These are phyloP conservation scores for Gallirallus australis DNA, from an alignment of 2,797 vertebrate genomes.

Conservation along the genomic window DNA sequence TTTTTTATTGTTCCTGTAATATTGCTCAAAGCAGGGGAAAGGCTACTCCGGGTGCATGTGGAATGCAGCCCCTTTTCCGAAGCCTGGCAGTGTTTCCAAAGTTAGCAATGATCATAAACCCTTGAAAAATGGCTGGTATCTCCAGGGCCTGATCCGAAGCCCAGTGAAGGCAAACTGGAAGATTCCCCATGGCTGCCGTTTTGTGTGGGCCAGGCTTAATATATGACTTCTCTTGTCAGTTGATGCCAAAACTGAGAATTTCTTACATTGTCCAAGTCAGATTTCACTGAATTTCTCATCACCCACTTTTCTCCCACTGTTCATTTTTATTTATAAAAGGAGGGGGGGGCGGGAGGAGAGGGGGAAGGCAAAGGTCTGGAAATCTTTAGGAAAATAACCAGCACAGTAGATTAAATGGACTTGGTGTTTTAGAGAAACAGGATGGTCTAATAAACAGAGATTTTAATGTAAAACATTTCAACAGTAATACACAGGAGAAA, in stretches of 20 bases:
- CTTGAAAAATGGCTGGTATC: background rate
- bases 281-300: background rate
- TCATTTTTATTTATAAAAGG: background rate
- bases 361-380: background rate
- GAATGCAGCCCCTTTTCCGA: background rate
- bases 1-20: slow-evolving; percentile 18
- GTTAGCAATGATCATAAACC: slow-evolving; percentile 11
- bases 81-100: slow-evolving; percentile 3
- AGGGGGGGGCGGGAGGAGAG: no score
- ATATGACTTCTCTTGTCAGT: background rate
- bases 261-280: background rate
- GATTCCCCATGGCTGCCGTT: background rate
- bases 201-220: background rate
- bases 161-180: background rate
- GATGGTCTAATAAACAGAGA: background rate
- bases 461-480: background rate
- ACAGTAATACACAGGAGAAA: background rate
- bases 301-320: background rate
- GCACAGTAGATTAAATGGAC: background rate
- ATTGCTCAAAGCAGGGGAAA: slow-evolving; percentile 38
- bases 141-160: slow-evolving; percentile 8
- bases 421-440: background rate
- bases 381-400: slow-evolving; percentile 14
- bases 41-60: background rate
- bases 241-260: background rate